Evolutionary conservation across 2,888 invertebrate genomes (phyloP), one percentile per base, ranked within the genome.

Genomic region (Chaetogeoica ovagalla): DNA sequence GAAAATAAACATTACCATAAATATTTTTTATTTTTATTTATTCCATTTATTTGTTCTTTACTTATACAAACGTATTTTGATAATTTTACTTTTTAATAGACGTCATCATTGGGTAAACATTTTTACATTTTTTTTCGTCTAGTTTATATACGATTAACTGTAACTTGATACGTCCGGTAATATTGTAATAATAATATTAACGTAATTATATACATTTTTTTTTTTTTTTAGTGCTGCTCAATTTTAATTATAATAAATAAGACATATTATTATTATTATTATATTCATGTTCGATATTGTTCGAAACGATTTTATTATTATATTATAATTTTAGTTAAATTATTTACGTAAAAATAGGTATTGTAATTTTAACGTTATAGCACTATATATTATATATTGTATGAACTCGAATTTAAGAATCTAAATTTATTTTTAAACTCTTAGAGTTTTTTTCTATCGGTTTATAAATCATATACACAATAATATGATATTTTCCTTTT

Each of bases 161-260:
- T 77, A 77, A 77, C 69, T 69, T 60, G 37, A 77, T 69, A 77
- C 76, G 76, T 77, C 76, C 76, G 37, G 48, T 57, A 69, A 75
- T 75, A 48, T 13, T 48, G 48, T 48, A 55, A 55, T 30, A 30
- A 30, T 30, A 30, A 30, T 30, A 30, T 2, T 30, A 30, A 30
- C 55, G 55, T 69, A 69, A 52, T 68, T 69, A 57, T 69, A 17
- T 69, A 60, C 60, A 30, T 30, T 30, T 30, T 30, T 30, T 30
- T 30, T 30, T 77, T 69, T 65, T 48, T 77, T 69, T 77, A 77
- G 76, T 60, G 69, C 69, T 69, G 76, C 76, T 77, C 76, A 77
- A 77, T 69, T 76, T 76, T 68, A 76, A 57, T 68, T 43, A 30
- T 23, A 77, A 57, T 23, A 75, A 43, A 39, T 30, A 65, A 15